A percentile compares a stretch with the other conserved stretches of the same genome.
Conservation (phyloP, 2,888 invertebrate genomes). For the Erebia epiphron region DNA sequence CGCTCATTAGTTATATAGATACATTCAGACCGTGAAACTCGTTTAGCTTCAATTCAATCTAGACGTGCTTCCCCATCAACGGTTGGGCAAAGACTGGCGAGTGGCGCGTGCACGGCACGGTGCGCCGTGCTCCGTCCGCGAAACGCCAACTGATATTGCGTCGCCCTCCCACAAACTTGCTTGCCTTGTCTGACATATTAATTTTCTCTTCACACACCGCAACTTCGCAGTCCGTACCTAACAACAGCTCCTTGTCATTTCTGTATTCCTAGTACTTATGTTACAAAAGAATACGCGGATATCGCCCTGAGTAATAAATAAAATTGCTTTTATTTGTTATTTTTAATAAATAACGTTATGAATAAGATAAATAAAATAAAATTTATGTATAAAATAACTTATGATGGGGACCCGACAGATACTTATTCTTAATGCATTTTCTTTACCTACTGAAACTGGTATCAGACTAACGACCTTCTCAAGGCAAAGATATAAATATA, state of each 20-base stretch:
- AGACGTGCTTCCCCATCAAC: constrained; percentile 41
- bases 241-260: constrained; percentile 49
- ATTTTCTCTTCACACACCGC: constrained; percentile 65
- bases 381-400: neutral
- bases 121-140: constrained; percentile 17
- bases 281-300: constrained; percentile 79
- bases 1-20: neutral
- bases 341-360: neutral
- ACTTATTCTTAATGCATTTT: neutral
- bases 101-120: constrained; percentile 18
- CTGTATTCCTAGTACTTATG: constrained; percentile 75
- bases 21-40: constrained; percentile 9
- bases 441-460: neutral
- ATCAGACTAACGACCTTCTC: neutral
- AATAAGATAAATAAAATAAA: neutral
- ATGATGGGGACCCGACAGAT: neutral
- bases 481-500: constrained; percentile 4
- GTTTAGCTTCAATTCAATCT: neutral
- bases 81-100: constrained; percentile 45
- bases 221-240: constrained; percentile 45
- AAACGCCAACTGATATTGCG: constrained; percentile 37
- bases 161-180: constrained; percentile 58
- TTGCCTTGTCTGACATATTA: constrained; percentile 75
- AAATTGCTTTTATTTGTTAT: constrained; percentile 27
- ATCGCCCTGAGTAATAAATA: constrained; percentile 44